Base-by-base conservation (phyloP, 2,113 vertebrate species). In the Forbesichthys papilliferus region DNA sequence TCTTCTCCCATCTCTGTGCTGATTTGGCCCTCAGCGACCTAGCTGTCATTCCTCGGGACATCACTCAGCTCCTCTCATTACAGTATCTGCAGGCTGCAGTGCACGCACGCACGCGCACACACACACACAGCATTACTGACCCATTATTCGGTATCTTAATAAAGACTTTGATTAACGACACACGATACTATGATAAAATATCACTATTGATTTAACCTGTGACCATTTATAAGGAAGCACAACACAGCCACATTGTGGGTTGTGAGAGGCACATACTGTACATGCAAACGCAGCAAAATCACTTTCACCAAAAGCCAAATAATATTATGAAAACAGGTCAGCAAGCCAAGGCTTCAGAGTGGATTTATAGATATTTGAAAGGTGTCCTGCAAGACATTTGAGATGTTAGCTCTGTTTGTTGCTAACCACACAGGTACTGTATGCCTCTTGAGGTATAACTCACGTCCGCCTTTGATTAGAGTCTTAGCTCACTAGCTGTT, bases 391-490 rank as follows among this genome's bases (percentile, higher is more conserved):
- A 72, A 66, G 55, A 55, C 36, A 75, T 51, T 69, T 73, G 61
- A 66, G 61, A 76, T 67, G 66, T 71, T 69, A 55, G 59, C 51
- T 42, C 36, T 42, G 36, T 42, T 57, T 7, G 57, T 81, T 74
- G 74, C 64, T 78, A 87, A 89, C 64, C 73, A 72, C 71, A 73
- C 63, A 84, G 79, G 64, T 77, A 80, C 20, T 88, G 82, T 85
- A 81, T 85, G 20, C 20, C 20, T 20, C 82, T 82, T 79, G 69
- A 65, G 70, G 75, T 88, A 53, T 82, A 85, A 88, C 79, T 89
- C 78, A 74, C 80, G 86, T 86, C 78, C 89, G 88, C 73, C 73
- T 84, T 62, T 85, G 77, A 75, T 90, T 91, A 82, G 68, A 80
- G 63, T 78, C 77, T 66, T 78, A 66, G 61, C 72, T 79, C 80